These are phyloP conservation scores for Mesopsocus fuscifrons DNA, from an alignment of 2,888 invertebrate genomes.

Conservation along the genomic window DNA sequence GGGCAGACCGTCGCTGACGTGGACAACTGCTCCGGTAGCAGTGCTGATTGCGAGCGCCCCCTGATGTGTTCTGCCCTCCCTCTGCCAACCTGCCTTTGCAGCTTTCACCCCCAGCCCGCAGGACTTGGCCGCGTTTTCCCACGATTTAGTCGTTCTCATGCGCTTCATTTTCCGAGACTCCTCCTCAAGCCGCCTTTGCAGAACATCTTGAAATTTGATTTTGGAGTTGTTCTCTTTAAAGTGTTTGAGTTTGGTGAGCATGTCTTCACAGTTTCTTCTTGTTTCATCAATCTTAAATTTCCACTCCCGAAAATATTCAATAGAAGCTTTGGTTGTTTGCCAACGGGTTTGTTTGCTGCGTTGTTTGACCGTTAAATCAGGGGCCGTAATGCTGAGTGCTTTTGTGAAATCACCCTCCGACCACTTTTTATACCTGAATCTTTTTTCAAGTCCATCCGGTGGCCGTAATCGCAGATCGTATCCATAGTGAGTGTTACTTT, in stretches of 20 bases:
- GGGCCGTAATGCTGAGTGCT: not conserved
- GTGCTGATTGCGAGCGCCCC: not conserved
- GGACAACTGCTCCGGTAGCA: not conserved
- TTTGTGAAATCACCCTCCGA: not conserved
- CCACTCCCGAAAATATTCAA: slow-evolving; percentile 12
- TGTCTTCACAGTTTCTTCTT: slow-evolving; percentile 14
- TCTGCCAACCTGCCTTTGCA: too few species aligned
- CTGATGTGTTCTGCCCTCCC: too few species aligned
- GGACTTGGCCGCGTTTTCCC: too few species aligned
- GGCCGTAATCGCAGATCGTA: too few species aligned
- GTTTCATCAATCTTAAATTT: slow-evolving; percentile 14
- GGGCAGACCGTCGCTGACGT: slow-evolving; percentile 1
- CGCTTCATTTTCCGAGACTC: slow-evolving; percentile 8
- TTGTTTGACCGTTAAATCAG: not conserved
- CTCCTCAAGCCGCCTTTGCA: slow-evolving; percentile 12
- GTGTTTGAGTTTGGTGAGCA: slow-evolving; percentile 13
- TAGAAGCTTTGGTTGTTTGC: slow-evolving; percentile 1
- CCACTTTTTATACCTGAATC: too few species aligned
- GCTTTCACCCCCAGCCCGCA: too few species aligned
- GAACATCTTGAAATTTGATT: slow-evolving; percentile 11
- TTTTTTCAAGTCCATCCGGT: too few species aligned
- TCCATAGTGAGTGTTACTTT: not conserved
- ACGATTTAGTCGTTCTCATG: not conserved
- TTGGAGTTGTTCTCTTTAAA: slow-evolving; percentile 13
- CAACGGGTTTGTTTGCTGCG: not conserved